Evolutionary conservation across 2,888 invertebrate species (phyloP), one percentile per base, ranked within the genome.

Genomic region (Andrena haemorrhoa): DNA sequence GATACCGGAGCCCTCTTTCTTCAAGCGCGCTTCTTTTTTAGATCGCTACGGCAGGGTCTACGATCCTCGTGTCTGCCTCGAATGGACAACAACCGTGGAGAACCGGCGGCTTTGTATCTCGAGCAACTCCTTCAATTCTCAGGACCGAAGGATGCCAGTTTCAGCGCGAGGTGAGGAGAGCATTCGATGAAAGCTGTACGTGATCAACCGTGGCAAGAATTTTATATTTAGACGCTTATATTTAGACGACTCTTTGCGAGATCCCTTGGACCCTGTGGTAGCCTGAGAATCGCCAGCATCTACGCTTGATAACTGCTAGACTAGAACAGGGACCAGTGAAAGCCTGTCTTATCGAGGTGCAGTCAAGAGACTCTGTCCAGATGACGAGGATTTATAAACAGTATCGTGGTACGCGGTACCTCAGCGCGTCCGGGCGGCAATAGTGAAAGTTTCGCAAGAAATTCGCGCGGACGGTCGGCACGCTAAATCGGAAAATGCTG

Each of bases 401-500:
- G 10, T 20, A 23, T 10, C 7, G 2, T 0, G 7, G 2, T 2
- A 2, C 53, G 10, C 53, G 2, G 20, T 8, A 8, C 0, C 20
- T 23, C 23, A 5, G 8, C 20, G 20, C 20, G n/a, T n/a, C 51
- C 51, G 2, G 51, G 20, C 23, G 7, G 35, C 63, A 10, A 7
- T 35, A 23, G 5, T 2, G 26, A 63, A 2, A 41, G 31, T 60
- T 60, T 31, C 35, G 63, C 63, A 41, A 41, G 33, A 63, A 12
- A 33, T 20, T 16, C 41, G 26, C 63, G 47, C 26, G 10, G 0
- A 23, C 26, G 26, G 6, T 12, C 26, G 29, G 26, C 47, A 16
- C 60, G 60, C 31, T 31, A 64, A 64, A 64, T 64, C 16, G 64
- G 47, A 64, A 47, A 64, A 64, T 3, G 41, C 41, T 47, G 64